These are phyloP conservation scores for Coluber constrictor DNA, from an alignment of 2,797 vertebrate species.

Conservation along the genomic window DNA sequence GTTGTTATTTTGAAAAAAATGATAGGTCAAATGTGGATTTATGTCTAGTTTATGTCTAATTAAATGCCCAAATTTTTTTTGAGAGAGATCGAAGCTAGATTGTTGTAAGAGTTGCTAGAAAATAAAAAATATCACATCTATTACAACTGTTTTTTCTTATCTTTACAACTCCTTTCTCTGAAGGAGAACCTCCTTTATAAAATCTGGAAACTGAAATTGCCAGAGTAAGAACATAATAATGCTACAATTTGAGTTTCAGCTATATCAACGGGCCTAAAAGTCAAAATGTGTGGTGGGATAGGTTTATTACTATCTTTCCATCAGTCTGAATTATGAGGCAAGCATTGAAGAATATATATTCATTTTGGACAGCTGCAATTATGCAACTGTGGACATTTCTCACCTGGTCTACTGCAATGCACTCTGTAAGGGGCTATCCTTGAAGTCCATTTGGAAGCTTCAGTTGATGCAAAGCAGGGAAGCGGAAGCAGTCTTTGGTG, in stretches of 20 bases:
- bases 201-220: neutral
- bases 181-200: neutral
- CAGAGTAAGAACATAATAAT: neutral
- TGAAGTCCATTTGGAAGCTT: neutral
- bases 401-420: neutral
- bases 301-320: fast-evolving
- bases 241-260: neutral
- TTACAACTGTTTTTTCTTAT: neutral
- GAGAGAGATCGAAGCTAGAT: neutral
- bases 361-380: neutral
- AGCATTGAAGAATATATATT: neutral
- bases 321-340: neutral
- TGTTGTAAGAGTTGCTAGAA: neutral
- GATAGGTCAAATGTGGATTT: neutral
- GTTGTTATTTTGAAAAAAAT: neutral
- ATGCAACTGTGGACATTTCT: neutral
- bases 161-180: neutral
- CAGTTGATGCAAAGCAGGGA: neutral
- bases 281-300: neutral
- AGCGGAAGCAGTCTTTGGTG: neutral
- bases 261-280: neutral
- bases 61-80: neutral
- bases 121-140: neutral
- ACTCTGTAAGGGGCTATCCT: neutral
- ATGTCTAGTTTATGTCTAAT: neutral